phyloP scores from a whole-genome alignment of 2,113 vertebrate species.

The Scartelaos histophorus region DNA sequence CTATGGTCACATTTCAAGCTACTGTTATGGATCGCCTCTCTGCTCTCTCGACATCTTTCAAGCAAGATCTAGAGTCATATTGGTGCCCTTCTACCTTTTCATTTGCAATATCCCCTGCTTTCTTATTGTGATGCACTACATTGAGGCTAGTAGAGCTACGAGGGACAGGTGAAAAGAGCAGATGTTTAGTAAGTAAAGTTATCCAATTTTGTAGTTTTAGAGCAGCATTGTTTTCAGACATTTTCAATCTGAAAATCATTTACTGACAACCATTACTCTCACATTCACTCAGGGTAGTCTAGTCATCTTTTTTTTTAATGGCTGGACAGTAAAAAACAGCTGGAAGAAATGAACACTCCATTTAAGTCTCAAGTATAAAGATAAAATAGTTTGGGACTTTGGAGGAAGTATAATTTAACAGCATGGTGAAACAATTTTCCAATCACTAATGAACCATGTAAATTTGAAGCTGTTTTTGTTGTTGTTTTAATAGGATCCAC shows the following conservation, averaged over 20 bases:
- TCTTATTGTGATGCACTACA: background rate
- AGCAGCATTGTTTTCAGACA: background rate
- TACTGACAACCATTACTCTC: background rate
- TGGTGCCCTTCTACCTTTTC: slow-evolving; percentile 10
- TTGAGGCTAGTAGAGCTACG: background rate
- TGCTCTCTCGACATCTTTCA: slow-evolving; percentile 16
- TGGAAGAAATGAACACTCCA: background rate
- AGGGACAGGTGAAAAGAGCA: background rate
- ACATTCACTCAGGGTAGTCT: background rate
- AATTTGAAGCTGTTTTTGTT: background rate
- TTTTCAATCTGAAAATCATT: background rate
- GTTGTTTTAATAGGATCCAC: background rate
- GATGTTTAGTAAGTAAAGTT: background rate
- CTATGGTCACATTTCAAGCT: slow-evolving; percentile 33
- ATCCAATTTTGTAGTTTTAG: background rate
- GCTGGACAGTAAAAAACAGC: background rate
- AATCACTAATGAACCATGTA: background rate
- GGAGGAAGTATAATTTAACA: background rate
- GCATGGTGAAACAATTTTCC: background rate
- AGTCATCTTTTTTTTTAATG: background rate
- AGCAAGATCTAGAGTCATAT: slow-evolving; percentile 25
- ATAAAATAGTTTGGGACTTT: background rate
- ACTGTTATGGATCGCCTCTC: slow-evolving; percentile 40
- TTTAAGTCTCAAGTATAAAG: background rate
- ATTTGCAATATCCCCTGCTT: slow-evolving; percentile 12